Base-by-base conservation (phyloP, 1,140 invertebrate genomes). In the Homarus americanus region DNA sequence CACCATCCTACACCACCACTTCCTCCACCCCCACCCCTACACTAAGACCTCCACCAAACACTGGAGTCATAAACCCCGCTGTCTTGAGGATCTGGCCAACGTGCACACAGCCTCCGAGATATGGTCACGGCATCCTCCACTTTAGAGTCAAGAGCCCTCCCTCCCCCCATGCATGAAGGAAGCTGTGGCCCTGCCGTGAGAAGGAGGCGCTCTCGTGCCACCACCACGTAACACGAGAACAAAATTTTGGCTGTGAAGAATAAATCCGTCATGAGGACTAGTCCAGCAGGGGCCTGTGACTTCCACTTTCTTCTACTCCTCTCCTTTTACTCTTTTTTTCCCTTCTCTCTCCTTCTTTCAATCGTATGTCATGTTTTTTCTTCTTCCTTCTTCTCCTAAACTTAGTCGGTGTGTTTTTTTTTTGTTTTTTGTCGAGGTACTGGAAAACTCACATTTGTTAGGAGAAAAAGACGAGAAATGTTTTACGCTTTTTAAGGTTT, bases 51-150 rank as follows among this genome's bases (percentile, higher is more conserved):
- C 28, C 63, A 58, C 17, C 53, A 58, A 20, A 58, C 20, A 58
- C 53, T 63, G 1, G 5, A 63, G 44, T 58, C 69, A 86, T 75
- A 73, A 73, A 72, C 38, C 66, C 40, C 24, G 34, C 41, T 44
- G 38, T 17, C 66, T 69, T 49, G 53, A 72, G 63, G 34, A 73
- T 73, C 82, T 72, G 24, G n/a, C 83, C 69, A 75, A 76, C 83
- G 79, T 63, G 20, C 49, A 63, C 63, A 85, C 34, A 69, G 34
- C 82, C 63, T 69, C n/a, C 58, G 32, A 72, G 38, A 44, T 72
- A 66, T 73, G 58, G 82, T 85, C 82, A 85, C 82, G 82, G 82
- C 66, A 73, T 85, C 82, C 82, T 85, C 82, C 66, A 73, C 38
- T 85, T 85, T 73, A 85, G 82, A 85, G 82, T 85, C 82, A 85